Evolutionary conservation across 1,140 invertebrate species (phyloP), one percentile per base, ranked within the genome.

Genomic region (Caenorhabditis inopinata): DNA sequence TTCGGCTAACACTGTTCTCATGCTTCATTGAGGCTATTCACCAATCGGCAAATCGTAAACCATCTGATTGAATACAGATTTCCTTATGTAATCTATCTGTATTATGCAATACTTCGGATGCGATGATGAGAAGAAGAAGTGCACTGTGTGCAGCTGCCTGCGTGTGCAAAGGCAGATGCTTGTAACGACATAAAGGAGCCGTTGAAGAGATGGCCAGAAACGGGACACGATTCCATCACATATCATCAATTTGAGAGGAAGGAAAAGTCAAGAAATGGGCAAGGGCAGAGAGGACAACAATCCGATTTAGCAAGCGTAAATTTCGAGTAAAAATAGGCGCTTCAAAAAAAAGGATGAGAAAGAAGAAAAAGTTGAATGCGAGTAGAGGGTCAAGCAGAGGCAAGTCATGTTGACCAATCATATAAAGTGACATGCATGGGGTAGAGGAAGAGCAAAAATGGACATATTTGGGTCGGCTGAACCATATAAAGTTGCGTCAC

Each of bases 151-250:
- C 58, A 68, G 58, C 58, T 68, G 58, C 58, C 25, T 16, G 25
- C 27, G 14, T 14, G 5, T n/a, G n/a, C n/a, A n/a, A 12, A 38
- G n/a, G 32, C 58, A 68, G 58, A 68, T 68, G 58, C 58, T 68
- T 68, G 58, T 68, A 68, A 68, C 58, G 58, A 68, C 58, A 68
- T 68, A 68, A 51, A 51, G 21, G n/a, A 51, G 51, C 51, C 51
- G 51, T 58, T 58, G 51, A 58, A 32, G 51, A 58, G 51, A 58
- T 58, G 51, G 51, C 38, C 38, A 42, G 6, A 58, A 32, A 27
- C 4, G 27, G 58, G 16, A 38, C 58, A 38, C 58, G 58, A 68
- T 68, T 68, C 58, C 58, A 68, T 68, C 58, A 68, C 58, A 68
- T 68, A 68, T 68, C 58, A 68, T 68, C 58, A 68, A 68, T 38